Conservation (phyloP, 2,113 vertebrate species). For the Sardina pilchardus region DNA sequence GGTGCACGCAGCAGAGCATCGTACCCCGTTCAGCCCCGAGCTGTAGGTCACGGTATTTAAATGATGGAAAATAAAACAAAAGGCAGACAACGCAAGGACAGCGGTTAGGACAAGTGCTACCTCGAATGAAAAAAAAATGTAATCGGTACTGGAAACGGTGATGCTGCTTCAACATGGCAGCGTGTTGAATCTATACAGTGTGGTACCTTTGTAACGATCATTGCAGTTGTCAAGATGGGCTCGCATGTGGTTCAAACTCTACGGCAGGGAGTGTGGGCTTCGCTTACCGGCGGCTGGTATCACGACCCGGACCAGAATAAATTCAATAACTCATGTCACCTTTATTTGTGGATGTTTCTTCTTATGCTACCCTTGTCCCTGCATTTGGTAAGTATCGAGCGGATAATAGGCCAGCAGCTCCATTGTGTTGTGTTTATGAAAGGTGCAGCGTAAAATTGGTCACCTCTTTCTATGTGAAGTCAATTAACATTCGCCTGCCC, state of each 20-base stretch:
- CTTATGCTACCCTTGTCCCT: conserved; percentile 87
- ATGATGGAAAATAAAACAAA: conserved; percentile 34
- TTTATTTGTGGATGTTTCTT: conserved; percentile 94
- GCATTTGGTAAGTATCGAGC: conserved; percentile 85
- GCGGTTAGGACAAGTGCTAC: conserved; percentile 1
- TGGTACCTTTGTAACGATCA: conserved; percentile 60
- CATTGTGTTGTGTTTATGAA: not conserved
- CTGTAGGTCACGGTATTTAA: conserved; percentile 14
- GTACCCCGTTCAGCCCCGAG: conserved; percentile 20
- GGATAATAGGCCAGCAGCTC: conserved; percentile 21
- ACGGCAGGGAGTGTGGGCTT: conserved; percentile 93
- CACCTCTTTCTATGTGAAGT: not conserved
- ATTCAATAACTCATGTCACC: conserved; percentile 95
- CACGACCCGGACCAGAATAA: conserved; percentile 94
- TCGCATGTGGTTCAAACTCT: conserved; percentile 88
- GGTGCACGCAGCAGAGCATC: conserved; percentile 14
- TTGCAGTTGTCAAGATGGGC: conserved; percentile 75
- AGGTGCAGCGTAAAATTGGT: conserved; percentile 18
- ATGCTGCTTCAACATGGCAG: conserved; percentile 45
- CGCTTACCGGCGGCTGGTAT: conserved; percentile 93
- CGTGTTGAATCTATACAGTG: conserved; percentile 47
- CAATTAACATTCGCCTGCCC: not conserved
- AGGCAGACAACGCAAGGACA: conserved; percentile 1
- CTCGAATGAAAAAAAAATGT: conserved; percentile 43
- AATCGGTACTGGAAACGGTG: conserved; percentile 23